Conservation (phyloP, 2,888 invertebrate species). For the Pasiphila rectangulata region DNA sequence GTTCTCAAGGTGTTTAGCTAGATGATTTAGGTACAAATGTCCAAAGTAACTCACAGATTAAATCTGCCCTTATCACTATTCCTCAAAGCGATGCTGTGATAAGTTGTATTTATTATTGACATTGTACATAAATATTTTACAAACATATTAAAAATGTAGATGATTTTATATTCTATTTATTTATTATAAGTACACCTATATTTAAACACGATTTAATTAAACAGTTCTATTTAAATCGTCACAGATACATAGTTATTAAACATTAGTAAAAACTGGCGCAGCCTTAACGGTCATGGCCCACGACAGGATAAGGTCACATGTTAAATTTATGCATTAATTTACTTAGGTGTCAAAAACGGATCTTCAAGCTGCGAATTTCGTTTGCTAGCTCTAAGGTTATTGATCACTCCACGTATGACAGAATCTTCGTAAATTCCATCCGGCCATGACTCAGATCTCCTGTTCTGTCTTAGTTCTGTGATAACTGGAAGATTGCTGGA, state of each 20-base stretch:
- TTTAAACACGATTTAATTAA: too few species aligned
- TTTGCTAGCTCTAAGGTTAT: constrained; percentile 57
- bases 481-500: constrained; percentile 56
- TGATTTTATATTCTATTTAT: constrained; percentile 12
- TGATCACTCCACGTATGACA: constrained; percentile 64
- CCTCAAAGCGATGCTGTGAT: constrained; percentile 57
- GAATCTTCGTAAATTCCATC: constrained; percentile 70
- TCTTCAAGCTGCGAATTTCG: constrained; percentile 61
- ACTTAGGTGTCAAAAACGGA: constrained; percentile 67
- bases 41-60: background rate
- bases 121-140: constrained; percentile 25
- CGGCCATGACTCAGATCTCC: constrained; percentile 67
- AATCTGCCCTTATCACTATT: too few species aligned
- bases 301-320: too few species aligned
- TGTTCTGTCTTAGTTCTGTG: constrained; percentile 43
- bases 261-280: background rate
- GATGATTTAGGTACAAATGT: background rate
- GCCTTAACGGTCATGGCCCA: too few species aligned
- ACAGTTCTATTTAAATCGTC: too few species aligned
- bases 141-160: constrained; percentile 9
- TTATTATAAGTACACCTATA: background rate
- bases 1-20: background rate
- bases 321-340: background rate
- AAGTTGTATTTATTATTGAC: constrained; percentile 34
- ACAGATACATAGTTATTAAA: too few species aligned